A percentile compares a stretch with the other conserved stretches of the same genome.
These are phyloP conservation scores for Poecilia gillii DNA, from an alignment of 2,797 vertebrate genomes.

Conservation along the genomic window DNA sequence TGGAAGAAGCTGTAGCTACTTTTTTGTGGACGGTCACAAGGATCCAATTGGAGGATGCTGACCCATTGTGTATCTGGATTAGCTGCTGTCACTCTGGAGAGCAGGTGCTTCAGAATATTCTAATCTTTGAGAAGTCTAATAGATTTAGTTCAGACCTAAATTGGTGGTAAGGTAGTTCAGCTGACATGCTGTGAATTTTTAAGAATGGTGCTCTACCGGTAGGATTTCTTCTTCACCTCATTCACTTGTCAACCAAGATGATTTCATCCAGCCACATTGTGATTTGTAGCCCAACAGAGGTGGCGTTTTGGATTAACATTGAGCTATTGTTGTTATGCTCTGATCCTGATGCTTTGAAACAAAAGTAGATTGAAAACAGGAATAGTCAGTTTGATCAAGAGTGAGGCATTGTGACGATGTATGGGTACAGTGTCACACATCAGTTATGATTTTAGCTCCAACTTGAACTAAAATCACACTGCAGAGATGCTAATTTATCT, in stretches of 20 bases:
- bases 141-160: neutral
- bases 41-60: slow-evolving; percentile 27
- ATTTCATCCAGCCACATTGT: neutral
- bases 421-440: neutral
- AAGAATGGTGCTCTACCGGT: neutral
- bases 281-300: neutral
- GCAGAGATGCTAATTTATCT: neutral
- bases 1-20: slow-evolving; percentile 16
- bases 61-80: slow-evolving; percentile 19
- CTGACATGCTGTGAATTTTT: neutral
- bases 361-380: neutral
- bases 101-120: slow-evolving; percentile 38
- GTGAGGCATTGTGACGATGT: neutral
- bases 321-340: neutral
- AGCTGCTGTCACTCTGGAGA: slow-evolving; percentile 9
- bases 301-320: neutral
- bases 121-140: neutral
- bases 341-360: neutral
- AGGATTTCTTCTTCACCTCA: neutral
- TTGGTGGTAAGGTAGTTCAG: neutral
- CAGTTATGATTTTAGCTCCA: neutral
- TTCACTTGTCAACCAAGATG: neutral
- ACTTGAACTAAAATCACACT: neutral
- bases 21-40: slow-evolving; percentile 30
- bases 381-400: neutral